Evolutionary conservation across 2,797 vertebrate genomes (phyloP), one percentile per base, ranked within the genome.

Genomic region (Phaenicophaeus curvirostris): DNA sequence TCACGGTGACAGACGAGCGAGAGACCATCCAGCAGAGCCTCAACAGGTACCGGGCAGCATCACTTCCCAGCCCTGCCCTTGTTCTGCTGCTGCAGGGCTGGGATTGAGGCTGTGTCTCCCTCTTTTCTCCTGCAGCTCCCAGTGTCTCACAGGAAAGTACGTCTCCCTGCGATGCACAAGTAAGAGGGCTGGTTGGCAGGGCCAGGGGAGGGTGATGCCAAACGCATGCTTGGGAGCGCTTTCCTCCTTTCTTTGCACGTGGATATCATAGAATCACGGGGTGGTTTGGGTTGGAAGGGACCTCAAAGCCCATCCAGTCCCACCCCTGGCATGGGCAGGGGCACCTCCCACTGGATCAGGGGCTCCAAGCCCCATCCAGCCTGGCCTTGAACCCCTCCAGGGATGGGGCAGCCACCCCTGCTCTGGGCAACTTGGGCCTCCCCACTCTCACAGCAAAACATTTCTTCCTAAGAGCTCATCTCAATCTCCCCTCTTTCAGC

Each of bases 121-220:
- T 96, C 35, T 92, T 61, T 63, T 96, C 48, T 94, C 91, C 78
- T 18, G 2, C 94, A 99, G 99, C 85, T 95, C 97, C 3, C 97
- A 97, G 55, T 99, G 99, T 94, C 96, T 96, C 83, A 94, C 97
- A 6, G 93, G 98, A 53, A 84, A 95, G 68, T 97, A 89, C 5
- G 97, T 99, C 85, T 98, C 98, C 80, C 98, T 99, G 67, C 97
- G 98, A 77, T 99, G 99, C 97, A 97, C 98, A 80, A 98, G 99
- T 99, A 98, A 98, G 98, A 85, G 94, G 73, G 65, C 72, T 57
- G 66, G 86, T 69, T 62, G 84, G 51, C 30, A 37, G 50, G 41
- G 67, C 27, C 1, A 0, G 24, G 67, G 58, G 44, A 2, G 39
- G 41, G 75, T 25, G 4, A 30, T 51, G 73, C 54, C 66, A 11